Percentiles rank a stretch among this genome's conserved stretches.
These are phyloP conservation scores for Anas platyrhynchos DNA, from an alignment of 2,113 vertebrate genomes.

Conservation along the genomic window DNA sequence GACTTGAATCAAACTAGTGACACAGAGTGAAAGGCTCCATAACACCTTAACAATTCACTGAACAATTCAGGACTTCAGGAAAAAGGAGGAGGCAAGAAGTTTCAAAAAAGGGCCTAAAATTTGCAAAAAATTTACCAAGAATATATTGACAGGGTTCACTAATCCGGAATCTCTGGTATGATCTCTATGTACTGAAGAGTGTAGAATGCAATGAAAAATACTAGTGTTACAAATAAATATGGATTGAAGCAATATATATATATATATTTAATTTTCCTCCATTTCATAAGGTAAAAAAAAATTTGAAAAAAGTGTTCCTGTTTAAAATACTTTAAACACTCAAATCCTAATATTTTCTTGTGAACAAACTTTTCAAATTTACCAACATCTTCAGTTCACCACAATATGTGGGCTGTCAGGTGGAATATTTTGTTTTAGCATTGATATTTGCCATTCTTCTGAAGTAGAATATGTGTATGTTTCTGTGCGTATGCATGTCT, in stretches of 20 bases:
- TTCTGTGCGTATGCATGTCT: too few relatives aligned
- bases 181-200: background rate
- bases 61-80: background rate
- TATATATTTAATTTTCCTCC: background rate
- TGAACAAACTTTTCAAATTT: background rate
- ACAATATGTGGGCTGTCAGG: background rate
- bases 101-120: background rate
- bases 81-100: fast-evolving
- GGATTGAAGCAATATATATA: too few relatives aligned
- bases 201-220: background rate
- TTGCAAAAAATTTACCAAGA: background rate
- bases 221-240: background rate
- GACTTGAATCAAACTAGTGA: background rate
- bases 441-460: background rate
- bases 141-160: background rate
- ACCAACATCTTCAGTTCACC: background rate
- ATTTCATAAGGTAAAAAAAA: background rate
- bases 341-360: background rate
- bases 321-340: background rate
- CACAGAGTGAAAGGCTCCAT: background rate
- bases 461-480: background rate
- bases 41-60: background rate
- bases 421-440: background rate
- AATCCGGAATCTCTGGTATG: background rate
- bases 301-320: background rate